Base-by-base conservation (phyloP, 2,113 vertebrate genomes). In the Pituophis catenifer region DNA sequence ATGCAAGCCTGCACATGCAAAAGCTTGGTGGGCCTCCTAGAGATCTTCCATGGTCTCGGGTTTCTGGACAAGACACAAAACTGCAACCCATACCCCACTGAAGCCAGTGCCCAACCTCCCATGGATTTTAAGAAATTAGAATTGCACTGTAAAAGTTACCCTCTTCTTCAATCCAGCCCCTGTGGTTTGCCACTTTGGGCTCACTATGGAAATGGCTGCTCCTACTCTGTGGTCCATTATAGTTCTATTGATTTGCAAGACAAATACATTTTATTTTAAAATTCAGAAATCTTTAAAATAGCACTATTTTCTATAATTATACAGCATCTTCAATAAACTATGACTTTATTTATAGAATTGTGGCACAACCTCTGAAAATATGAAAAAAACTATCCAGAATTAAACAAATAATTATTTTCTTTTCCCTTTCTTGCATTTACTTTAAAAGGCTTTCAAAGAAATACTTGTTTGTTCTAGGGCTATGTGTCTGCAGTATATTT, bases 281-380 rank as follows among this genome's bases (percentile, higher is more conserved):
- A 96, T 92, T 97, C 94, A 96, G 97, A 97, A 97, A 96, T 95
- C 96, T 97, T 93, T 97, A 97, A 97, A 97, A 97, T 98, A 98
- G 97, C 92, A 96, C 96, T 96, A 94, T 97, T 96, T 94, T 97
- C 96, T 98, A 97, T 96, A 96, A 96, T 97, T 97, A 93, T 93
- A 98, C 95, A 98, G 91, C 96, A 96, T 96, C 96, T 98, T 97
- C 96, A 97, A 97, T 98, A 97, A 97, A 96, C 97, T 97, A 93
- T 97, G 88, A 97, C 95, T 97, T 95, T 98, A 97, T 97, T 97
- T 97, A 98, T 97, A 98, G 94, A 96, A 97, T 93, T 98, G 97
- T 98, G 97, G 97, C 96, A 97, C 86, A 11, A 93, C 95, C 96
- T 97, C 95, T 96, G 97, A 97, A 97, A 98, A 95, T 96, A 97